phyloP scores from a whole-genome alignment of 2,888 invertebrate species.

The Pristionchus exspectatus region DNA sequence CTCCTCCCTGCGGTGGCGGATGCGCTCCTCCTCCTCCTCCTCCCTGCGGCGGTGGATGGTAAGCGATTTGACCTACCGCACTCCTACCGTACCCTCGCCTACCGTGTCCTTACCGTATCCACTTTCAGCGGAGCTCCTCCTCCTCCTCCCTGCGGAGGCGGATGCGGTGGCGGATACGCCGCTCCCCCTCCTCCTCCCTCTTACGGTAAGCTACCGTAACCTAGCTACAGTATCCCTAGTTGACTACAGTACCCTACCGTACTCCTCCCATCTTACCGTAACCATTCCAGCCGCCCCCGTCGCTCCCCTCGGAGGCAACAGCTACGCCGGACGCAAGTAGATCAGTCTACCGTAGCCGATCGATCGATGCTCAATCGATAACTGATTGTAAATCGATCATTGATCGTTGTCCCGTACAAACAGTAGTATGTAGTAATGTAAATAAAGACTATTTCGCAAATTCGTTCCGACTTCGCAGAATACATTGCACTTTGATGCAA shows the following conservation, averaged over 20 bases:
- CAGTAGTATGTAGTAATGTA: constrained; percentile 12
- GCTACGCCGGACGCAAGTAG: constrained; percentile 51
- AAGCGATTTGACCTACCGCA: background rate
- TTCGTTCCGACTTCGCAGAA: background rate
- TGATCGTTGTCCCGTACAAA: constrained; percentile 5
- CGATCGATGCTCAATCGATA: background rate
- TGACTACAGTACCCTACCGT: background rate
- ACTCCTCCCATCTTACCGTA: background rate
- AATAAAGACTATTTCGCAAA: constrained; percentile 11
- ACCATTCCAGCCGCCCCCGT: constrained; percentile 34
- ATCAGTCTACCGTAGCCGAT: constrained; percentile 6
- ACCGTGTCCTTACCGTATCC: background rate
- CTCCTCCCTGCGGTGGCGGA: constrained; percentile 43
- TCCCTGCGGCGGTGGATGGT: constrained; percentile 32
- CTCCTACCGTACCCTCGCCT: background rate
- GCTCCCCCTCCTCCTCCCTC: constrained; percentile 50
- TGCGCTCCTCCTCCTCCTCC: constrained; percentile 40
- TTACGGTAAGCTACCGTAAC: constrained; percentile 21
- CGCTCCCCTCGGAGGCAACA: constrained; percentile 54
- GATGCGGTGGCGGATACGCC: constrained; percentile 50
- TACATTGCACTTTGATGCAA: background rate
- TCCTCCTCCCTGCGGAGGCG: constrained; percentile 51
- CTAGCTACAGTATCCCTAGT: background rate
- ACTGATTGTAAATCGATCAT: too few species aligned
- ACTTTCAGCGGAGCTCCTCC: constrained; percentile 36